Evolutionary conservation across 1,140 invertebrate species (phyloP).

Genomic region (Zaprionus africanus): DNA sequence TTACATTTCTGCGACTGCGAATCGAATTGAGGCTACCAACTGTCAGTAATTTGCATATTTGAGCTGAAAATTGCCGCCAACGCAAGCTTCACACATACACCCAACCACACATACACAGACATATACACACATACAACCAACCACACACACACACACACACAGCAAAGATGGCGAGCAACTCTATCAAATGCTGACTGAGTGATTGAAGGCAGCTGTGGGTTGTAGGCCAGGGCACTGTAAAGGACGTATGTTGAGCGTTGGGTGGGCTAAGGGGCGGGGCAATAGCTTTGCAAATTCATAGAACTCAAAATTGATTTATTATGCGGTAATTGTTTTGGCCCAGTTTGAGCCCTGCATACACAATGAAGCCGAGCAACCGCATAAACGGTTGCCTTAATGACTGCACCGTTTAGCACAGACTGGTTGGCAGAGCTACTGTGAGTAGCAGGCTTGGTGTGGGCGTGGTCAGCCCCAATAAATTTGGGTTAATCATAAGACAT

Average conservation of each 20-base stretch:
- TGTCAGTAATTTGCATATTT: constrained; percentile 78
- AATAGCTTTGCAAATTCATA: constrained; percentile 58
- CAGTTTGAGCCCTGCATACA: constrained; percentile 66
- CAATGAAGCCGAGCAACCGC: constrained; percentile 51
- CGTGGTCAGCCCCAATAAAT: constrained; percentile 26
- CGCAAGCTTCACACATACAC: constrained; percentile 16
- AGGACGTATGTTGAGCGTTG: background rate
- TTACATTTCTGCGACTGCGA: constrained; percentile 57
- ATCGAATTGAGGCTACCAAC: constrained; percentile 76
- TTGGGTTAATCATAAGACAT: constrained; percentile 67
- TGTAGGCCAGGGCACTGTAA: constrained; percentile 1
- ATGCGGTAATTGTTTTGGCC: constrained; percentile 79
- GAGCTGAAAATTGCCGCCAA: constrained; percentile 67
- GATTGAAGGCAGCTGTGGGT: constrained; percentile 48
- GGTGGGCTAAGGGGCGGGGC: background rate
- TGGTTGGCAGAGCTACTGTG: too few species aligned
- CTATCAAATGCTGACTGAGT: constrained; percentile 40
- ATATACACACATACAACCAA: constrained; percentile 16
- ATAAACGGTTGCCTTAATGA: constrained; percentile 51
- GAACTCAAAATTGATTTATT: constrained; percentile 76
- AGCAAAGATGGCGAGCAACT: constrained; percentile 36
- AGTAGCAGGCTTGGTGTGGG: constrained; percentile 9
- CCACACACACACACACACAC: constrained; percentile 4
- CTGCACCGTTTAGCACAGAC: constrained; percentile 31
- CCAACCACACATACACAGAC: constrained; percentile 29